A percentile compares a stretch with the other conserved stretches of the same genome.
Conservation (phyloP, 1,140 invertebrate genomes). For the Nautilus pompilius region DNA sequence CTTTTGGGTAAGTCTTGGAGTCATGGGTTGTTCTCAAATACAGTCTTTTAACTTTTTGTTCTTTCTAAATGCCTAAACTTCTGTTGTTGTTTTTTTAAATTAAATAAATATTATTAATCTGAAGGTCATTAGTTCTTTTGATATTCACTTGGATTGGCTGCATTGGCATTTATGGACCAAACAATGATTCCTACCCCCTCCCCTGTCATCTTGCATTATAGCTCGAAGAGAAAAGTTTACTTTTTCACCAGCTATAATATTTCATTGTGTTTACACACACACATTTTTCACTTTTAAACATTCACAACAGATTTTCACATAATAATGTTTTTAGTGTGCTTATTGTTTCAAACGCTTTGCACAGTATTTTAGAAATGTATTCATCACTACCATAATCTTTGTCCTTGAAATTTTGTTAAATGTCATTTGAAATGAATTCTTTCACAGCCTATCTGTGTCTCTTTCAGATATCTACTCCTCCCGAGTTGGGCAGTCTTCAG, state of each 20-base stretch:
- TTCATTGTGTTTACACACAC: too few relatives aligned
- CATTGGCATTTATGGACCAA: neutral
- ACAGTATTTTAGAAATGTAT: neutral
- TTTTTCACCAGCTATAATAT: too few relatives aligned
- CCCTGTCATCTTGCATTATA: too few relatives aligned
- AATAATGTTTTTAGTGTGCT: neutral
- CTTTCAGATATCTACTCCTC: slow-evolving; percentile 41
- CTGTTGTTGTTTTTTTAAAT: slow-evolving; percentile 6
- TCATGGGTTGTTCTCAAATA: too few relatives aligned
- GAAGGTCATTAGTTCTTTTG: neutral
- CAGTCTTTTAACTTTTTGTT: too few relatives aligned
- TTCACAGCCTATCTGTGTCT: neutral
- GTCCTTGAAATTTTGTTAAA: neutral
- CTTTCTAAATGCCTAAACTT: too few relatives aligned
- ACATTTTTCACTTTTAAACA: neutral
- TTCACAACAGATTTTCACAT: neutral
- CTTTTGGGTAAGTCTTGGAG: slow-evolving; percentile 66
- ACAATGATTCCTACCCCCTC: neutral
- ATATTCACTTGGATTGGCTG: neutral
- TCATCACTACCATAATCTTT: too few relatives aligned
- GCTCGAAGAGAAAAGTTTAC: too few relatives aligned
- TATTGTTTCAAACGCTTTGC: neutral
- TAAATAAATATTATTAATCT: neutral
- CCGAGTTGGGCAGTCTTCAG: slow-evolving; percentile 49
- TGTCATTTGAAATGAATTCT: neutral